These are phyloP conservation scores for Chrysochloris asiatica DNA, from an alignment of 2,113 vertebrate genomes.

Conservation along the genomic window DNA sequence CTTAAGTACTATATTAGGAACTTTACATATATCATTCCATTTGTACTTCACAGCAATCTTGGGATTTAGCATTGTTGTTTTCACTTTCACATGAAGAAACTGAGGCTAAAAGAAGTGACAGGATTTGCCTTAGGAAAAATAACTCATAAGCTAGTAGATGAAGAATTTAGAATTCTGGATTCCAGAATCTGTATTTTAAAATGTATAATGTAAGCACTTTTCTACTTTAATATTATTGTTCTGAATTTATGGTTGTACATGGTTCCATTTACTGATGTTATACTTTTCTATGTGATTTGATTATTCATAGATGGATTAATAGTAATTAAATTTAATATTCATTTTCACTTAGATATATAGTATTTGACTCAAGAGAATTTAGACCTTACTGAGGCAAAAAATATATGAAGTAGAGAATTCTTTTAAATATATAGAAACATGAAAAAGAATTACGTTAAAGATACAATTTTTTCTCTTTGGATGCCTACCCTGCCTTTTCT, in stretches of 20 bases:
- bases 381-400: not conserved
- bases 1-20: not conserved
- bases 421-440: not conserved
- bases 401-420: not conserved
- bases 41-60: not conserved
- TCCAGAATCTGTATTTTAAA: not conserved
- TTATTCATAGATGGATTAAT: conserved; percentile 36
- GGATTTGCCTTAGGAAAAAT: not conserved
- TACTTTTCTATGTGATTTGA: not conserved
- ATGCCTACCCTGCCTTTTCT: not conserved
- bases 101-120: not conserved
- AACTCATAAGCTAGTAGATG: not conserved
- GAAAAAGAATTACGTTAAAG: not conserved
- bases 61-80: not conserved
- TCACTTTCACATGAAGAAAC: not conserved
- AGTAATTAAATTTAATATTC: not conserved
- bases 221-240: not conserved
- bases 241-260: not conserved
- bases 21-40: not conserved
- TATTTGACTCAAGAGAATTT: conserved; percentile 33
- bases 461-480: not conserved
- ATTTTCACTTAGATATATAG: conserved; percentile 13
- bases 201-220: not conserved
- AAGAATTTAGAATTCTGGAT: not conserved
- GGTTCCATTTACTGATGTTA: not conserved